Conservation (phyloP, 2,113 vertebrate species). For the Himantopus leucocephalus region DNA sequence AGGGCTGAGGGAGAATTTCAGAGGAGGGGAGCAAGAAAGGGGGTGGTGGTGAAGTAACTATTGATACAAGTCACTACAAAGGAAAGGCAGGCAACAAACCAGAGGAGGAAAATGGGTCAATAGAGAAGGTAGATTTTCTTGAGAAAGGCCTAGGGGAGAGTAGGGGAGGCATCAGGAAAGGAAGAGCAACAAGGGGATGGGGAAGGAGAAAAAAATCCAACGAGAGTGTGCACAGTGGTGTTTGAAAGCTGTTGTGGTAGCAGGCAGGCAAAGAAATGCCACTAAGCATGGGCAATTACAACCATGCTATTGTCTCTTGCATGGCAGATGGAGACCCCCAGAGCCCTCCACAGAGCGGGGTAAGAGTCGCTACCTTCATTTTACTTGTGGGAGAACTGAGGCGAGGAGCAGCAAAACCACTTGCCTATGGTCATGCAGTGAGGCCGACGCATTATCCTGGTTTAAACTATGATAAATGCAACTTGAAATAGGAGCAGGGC, state of each 20-base stretch:
- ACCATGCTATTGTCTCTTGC: neutral
- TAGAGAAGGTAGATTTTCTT: neutral
- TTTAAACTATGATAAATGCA: neutral
- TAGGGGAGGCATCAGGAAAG: neutral
- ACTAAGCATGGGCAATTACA: neutral
- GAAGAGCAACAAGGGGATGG: neutral
- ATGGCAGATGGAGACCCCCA: neutral
- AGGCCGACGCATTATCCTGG: neutral
- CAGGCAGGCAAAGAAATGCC: neutral
- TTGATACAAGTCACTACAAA: rapidly evolving
- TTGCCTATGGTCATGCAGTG: neutral
- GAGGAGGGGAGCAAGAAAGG: neutral
- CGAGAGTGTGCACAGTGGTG: rapidly evolving
- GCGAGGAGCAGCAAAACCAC: neutral
- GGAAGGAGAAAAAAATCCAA: neutral
- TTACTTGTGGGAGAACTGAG: neutral
- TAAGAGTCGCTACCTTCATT: neutral
- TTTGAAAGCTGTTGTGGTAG: neutral
- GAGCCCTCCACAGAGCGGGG: neutral
- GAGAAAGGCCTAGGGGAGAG: neutral
- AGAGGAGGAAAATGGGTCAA: neutral
- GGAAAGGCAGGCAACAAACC: neutral
- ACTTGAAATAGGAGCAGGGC: neutral
- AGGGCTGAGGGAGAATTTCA: neutral
- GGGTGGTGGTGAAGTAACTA: neutral